Evolutionary conservation across 2,888 invertebrate species (phyloP).

Genomic region (Rambutsinella grinnellia): DNA sequence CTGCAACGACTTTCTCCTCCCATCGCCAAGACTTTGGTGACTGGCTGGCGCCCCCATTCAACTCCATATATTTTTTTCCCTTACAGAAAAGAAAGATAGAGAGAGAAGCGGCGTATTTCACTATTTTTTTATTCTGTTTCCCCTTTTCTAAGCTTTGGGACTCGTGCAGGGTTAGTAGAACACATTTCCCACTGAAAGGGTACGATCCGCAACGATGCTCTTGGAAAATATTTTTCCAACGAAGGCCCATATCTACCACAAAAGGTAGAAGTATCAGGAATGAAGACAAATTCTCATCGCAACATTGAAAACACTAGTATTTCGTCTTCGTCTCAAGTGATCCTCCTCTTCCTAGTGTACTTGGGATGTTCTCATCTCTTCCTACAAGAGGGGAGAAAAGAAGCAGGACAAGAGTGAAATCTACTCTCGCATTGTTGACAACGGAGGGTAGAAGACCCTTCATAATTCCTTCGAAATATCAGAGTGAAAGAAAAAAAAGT

Average conservation of each 20-base stretch:
- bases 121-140: neutral
- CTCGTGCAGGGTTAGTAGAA: conserved; percentile 5
- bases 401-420: neutral
- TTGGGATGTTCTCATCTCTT: neutral
- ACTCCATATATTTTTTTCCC: neutral
- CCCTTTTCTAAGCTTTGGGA: neutral
- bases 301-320: neutral
- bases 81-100: conserved; percentile 11
- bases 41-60: conserved; percentile 55
- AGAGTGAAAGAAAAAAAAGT: neutral
- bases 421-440: too few species aligned
- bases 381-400: neutral
- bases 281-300: neutral
- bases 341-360: neutral
- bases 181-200: neutral
- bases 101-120: conserved; percentile 1
- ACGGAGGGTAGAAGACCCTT: neutral
- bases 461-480: neutral
- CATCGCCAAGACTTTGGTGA: conserved; percentile 26
- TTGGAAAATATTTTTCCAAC: too few species aligned
- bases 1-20: conserved; percentile 3
- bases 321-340: neutral
- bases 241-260: too few species aligned
- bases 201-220: neutral
- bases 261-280: too few species aligned